Percentiles rank a stretch among this genome's conserved stretches.
These are phyloP conservation scores for Leptopilina boulardi DNA, from an alignment of 1,140 invertebrate genomes.

Conservation along the genomic window DNA sequence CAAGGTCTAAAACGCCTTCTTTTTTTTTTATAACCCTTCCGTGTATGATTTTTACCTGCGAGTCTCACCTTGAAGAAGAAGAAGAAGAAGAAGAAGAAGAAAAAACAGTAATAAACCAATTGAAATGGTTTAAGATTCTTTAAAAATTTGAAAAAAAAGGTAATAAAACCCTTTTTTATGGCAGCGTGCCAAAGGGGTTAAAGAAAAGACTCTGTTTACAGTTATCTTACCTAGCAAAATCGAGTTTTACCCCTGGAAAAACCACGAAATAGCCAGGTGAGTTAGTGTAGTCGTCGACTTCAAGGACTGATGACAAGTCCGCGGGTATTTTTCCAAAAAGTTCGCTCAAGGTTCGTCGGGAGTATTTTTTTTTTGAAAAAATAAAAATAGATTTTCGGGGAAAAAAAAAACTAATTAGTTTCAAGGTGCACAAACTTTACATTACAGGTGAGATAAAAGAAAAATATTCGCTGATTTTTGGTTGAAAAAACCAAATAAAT, in stretches of 20 bases:
- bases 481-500: no score
- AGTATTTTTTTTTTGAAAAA: slow-evolving; percentile 32
- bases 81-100: slow-evolving; percentile 43
- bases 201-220: slow-evolving; percentile 47
- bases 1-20: background rate
- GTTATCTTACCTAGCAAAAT: slow-evolving; percentile 63
- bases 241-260: slow-evolving; percentile 52
- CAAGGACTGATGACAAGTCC: slow-evolving; percentile 66
- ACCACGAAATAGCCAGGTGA: slow-evolving; percentile 66
- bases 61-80: slow-evolving; percentile 56
- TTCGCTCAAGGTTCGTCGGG: slow-evolving; percentile 44
- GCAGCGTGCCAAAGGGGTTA: slow-evolving; percentile 60
- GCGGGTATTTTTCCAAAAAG: slow-evolving; percentile 49
- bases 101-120: slow-evolving; percentile 65
- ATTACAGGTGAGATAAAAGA: no score
- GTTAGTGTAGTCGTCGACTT: slow-evolving; percentile 59
- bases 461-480: no score
- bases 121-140: slow-evolving; percentile 43
- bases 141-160: slow-evolving; percentile 28
- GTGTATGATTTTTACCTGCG: slow-evolving; percentile 32
- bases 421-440: no score
- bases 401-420: background rate
- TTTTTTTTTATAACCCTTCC: slow-evolving; percentile 67
- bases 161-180: slow-evolving; percentile 45
- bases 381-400: background rate